phyloP scores from a whole-genome alignment of 2,888 invertebrate genomes.

The Apamea crenata region DNA sequence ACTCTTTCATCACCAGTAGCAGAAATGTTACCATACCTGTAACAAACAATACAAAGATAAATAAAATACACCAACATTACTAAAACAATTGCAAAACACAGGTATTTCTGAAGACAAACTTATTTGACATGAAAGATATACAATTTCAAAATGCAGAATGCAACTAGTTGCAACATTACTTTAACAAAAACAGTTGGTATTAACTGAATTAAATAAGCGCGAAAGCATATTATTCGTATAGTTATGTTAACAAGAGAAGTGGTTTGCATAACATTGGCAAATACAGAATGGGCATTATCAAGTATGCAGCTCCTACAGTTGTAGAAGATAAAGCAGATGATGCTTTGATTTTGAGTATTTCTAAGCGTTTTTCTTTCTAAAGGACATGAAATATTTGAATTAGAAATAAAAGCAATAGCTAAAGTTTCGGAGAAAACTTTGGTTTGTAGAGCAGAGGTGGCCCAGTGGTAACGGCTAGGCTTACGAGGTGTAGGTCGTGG shows the following conservation, averaged over 20 bases:
- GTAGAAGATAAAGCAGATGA: not conserved
- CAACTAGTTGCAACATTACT: slow-evolving; percentile 44
- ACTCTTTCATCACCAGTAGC: not conserved
- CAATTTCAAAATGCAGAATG: slow-evolving; percentile 41
- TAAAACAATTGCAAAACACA: slow-evolving; percentile 11
- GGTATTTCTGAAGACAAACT: slow-evolving; percentile 15
- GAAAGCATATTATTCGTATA: slow-evolving; percentile 38
- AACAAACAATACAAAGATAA: slow-evolving; percentile 25
- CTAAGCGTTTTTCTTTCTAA: not conserved
- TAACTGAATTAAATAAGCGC: slow-evolving; percentile 43
- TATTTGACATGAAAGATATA: slow-evolving; percentile 17
- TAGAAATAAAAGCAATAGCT: not conserved
- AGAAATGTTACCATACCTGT: slow-evolving; percentile 30
- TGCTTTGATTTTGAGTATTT: not conserved
- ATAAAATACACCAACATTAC: not conserved
- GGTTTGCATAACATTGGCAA: slow-evolving; percentile 48
- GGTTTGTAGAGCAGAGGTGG: not conserved
- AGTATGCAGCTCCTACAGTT: not conserved
- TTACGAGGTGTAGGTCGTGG: too few relatives aligned
- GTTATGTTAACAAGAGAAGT: slow-evolving; percentile 37
- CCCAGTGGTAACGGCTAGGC: too few relatives aligned
- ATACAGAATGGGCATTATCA: slow-evolving; percentile 10
- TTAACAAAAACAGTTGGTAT: slow-evolving; percentile 30
- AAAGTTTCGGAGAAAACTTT: not conserved
- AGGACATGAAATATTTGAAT: not conserved